Conservation (phyloP, 1,140 invertebrate genomes). For the Cyclina sinensis region DNA sequence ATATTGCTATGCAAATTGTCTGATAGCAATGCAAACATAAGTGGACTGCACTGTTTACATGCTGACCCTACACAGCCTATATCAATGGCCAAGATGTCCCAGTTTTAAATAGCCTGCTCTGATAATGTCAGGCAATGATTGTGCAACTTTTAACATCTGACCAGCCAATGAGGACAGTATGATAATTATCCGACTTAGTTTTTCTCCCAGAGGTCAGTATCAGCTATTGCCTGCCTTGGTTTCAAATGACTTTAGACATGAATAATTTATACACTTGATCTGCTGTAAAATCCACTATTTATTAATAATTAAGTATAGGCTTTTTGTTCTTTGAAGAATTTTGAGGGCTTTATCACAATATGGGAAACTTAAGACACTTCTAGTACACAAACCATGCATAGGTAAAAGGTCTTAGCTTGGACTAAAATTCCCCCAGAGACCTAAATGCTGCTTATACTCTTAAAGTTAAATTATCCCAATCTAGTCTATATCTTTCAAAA, state of each 20-base stretch:
- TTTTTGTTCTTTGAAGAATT: not conserved
- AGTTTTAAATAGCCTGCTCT: not conserved
- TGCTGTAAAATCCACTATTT: not conserved
- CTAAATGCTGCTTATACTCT: no score
- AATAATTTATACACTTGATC: not conserved
- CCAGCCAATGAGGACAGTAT: not conserved
- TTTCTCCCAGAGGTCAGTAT: not conserved
- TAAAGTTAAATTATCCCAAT: no score
- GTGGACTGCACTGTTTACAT: not conserved
- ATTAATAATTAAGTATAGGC: not conserved
- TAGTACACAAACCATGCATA: no score
- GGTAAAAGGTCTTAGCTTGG: no score
- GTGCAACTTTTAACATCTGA: constrained; percentile 20
- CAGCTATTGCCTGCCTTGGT: not conserved
- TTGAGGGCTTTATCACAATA: no score
- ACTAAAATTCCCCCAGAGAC: no score
- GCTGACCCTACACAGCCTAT: not conserved
- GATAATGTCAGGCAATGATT: not conserved
- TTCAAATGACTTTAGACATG: constrained; percentile 23
- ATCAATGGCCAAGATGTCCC: not conserved
- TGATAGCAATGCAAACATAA: not conserved
- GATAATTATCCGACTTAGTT: not conserved
- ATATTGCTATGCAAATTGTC: no score
- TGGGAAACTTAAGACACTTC: no score
- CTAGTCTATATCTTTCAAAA: no score